A percentile compares a stretch with the other conserved stretches of the same genome.
Evolutionary conservation across 2,113 vertebrate genomes (phyloP).

Genomic region (Spheniscus mendiculus): DNA sequence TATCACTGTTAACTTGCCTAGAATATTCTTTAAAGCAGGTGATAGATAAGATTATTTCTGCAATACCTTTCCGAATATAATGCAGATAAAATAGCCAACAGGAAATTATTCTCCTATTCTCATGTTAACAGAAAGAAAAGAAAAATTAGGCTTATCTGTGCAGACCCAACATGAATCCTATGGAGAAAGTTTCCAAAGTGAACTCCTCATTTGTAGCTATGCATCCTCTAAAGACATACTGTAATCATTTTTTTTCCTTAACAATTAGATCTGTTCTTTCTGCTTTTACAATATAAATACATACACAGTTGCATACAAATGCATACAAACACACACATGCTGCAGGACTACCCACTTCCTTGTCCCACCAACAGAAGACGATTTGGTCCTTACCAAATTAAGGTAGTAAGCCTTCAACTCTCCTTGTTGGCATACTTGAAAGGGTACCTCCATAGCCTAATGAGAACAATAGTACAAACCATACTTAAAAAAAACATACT

Average conservation of each 20-base stretch:
- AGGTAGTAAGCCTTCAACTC: neutral
- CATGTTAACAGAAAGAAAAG: neutral
- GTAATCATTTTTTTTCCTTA: neutral
- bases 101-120: neutral
- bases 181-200: neutral
- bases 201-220: neutral
- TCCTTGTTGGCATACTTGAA: neutral
- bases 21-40: neutral
- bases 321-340: neutral
- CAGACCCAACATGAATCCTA: neutral
- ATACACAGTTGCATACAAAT: neutral
- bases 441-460: neutral
- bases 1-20: neutral
- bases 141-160: neutral
- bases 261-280: neutral
- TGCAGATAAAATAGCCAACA: neutral
- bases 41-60: neutral
- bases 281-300: neutral
- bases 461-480: neutral
- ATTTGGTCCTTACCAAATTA: neutral
- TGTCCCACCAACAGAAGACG: accelerated
- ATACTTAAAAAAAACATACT: neutral
- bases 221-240: neutral
- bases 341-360: neutral
- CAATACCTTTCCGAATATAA: neutral